A percentile compares a stretch with the other conserved stretches of the same genome.
phyloP scores from a whole-genome alignment of 2,888 invertebrate species.

The Teinopalpus imperialis region DNA sequence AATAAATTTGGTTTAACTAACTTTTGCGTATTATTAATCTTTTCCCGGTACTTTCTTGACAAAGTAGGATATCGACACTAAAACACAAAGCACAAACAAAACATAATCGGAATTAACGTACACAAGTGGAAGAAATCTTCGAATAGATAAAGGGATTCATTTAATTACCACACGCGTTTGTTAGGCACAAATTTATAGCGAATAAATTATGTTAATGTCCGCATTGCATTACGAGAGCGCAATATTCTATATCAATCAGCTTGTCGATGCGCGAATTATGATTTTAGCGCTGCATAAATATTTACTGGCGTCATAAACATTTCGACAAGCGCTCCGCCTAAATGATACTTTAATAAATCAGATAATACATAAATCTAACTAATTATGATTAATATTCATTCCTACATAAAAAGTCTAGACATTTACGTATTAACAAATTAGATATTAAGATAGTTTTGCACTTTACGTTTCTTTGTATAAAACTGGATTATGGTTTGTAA shows the following conservation, averaged over 20 bases:
- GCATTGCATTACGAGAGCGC: constrained; percentile 38
- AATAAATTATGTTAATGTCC: constrained; percentile 60
- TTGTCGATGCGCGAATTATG: constrained; percentile 12
- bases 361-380: background rate
- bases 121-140: constrained; percentile 30
- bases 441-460: too few relatives aligned
- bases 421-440: too few relatives aligned
- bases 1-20: too few relatives aligned
- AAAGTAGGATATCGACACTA: too few relatives aligned
- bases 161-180: constrained; percentile 57
- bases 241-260: constrained; percentile 14
- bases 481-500: too few relatives aligned
- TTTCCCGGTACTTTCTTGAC: too few relatives aligned
- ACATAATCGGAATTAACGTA: too few relatives aligned
- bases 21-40: too few relatives aligned
- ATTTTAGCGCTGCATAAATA: constrained; percentile 9
- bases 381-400: too few relatives aligned
- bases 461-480: too few relatives aligned
- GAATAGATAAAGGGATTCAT: constrained; percentile 50
- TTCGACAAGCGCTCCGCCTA: background rate
- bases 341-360: background rate
- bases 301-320: constrained; percentile 3
- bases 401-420: too few relatives aligned
- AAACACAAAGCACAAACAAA: too few relatives aligned
- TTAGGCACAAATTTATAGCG: constrained; percentile 47